A percentile compares a stretch with the other conserved stretches of the same genome.
Conservation (phyloP, 2,797 vertebrate species). For the Sebastes aleutianus region DNA sequence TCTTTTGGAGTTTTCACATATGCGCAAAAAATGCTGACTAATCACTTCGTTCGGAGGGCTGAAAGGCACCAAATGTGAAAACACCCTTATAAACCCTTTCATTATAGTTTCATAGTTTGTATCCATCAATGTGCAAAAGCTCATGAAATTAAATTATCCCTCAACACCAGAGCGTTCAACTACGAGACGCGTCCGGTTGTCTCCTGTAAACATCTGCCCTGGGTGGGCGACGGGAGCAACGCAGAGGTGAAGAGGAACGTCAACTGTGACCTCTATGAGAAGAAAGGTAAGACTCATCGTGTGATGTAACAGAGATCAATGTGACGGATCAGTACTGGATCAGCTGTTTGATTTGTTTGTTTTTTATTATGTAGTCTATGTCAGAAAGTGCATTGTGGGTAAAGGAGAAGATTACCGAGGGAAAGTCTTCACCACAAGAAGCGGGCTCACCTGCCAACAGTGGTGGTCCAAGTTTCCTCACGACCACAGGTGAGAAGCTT, state of each 20-base stretch:
- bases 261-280: constrained; percentile 93
- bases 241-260: constrained; percentile 88
- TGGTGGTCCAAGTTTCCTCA: constrained; percentile 94
- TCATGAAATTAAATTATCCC: constrained; percentile 12
- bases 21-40: too few species aligned
- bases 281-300: constrained; percentile 86
- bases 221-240: constrained; percentile 86
- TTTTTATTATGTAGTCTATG: constrained; percentile 83
- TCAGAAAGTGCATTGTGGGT: constrained; percentile 89
- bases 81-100: background rate
- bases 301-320: background rate
- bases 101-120: background rate
- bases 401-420: constrained; percentile 89
- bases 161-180: constrained; percentile 88
- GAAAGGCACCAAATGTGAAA: too few species aligned
- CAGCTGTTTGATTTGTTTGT: background rate
- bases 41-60: too few species aligned
- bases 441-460: constrained; percentile 87
- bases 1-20: too few species aligned
- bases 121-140: background rate
- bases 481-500: constrained; percentile 87
- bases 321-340: background rate
- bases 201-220: constrained; percentile 89
- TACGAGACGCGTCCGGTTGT: constrained; percentile 83
- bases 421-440: constrained; percentile 81